Evolutionary conservation across 2,888 invertebrate species (phyloP).

Genomic region (Cybosia mesomella): DNA sequence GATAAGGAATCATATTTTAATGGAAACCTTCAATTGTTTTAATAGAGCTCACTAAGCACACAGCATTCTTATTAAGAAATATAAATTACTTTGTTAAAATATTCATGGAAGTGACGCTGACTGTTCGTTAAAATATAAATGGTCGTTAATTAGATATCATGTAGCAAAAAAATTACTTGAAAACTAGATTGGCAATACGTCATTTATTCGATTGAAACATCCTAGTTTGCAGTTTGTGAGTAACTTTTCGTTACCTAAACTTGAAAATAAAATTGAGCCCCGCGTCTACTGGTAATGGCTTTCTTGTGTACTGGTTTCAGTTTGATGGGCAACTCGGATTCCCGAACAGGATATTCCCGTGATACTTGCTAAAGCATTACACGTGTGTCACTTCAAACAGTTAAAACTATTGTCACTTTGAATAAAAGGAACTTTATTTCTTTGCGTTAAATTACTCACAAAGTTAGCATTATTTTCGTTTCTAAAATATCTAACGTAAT

Average conservation of each 20-base stretch:
- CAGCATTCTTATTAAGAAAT: not conserved
- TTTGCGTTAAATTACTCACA: slow-evolving; percentile 63
- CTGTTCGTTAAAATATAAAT: not conserved
- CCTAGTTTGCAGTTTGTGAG: slow-evolving; percentile 53
- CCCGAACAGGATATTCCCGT: slow-evolving; percentile 68
- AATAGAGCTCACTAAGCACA: not conserved
- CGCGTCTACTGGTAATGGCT: slow-evolving; percentile 74
- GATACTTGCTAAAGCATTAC: slow-evolving; percentile 64
- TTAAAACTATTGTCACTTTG: slow-evolving; percentile 47
- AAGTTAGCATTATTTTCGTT: slow-evolving; percentile 64
- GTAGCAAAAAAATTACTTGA: not conserved
- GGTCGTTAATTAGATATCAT: fast-evolving
- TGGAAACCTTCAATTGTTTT: not conserved
- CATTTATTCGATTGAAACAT: slow-evolving; percentile 28
- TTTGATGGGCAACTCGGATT: slow-evolving; percentile 71
- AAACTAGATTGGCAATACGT: slow-evolving; percentile 22
- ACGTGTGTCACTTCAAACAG: slow-evolving; percentile 58
- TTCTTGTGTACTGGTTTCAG: slow-evolving; percentile 76
- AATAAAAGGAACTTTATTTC: slow-evolving; percentile 56
- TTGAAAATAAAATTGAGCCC: slow-evolving; percentile 73
- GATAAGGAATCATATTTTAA: not conserved
- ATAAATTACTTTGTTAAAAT: not conserved
- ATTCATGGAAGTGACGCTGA: not conserved
- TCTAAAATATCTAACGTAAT: slow-evolving; percentile 40
- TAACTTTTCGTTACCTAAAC: slow-evolving; percentile 69